phyloP scores from a whole-genome alignment of 2,113 vertebrate species.

The Oreotrochilus melanogaster region DNA sequence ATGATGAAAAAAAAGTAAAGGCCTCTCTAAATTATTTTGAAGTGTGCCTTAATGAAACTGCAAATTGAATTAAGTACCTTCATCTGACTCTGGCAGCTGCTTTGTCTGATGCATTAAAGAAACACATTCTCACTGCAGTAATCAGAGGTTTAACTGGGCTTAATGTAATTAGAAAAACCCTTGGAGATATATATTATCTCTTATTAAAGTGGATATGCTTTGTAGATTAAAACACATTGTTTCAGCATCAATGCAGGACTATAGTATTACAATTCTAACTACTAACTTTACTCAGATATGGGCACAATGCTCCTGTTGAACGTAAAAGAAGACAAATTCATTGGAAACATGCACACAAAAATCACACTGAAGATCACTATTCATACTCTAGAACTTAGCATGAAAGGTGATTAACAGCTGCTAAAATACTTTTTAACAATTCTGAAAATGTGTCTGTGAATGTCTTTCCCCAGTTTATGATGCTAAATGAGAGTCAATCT shows the following conservation, averaged over 20 bases:
- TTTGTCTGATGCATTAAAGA: slow-evolving; percentile 19
- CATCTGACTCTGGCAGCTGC: slow-evolving; percentile 6
- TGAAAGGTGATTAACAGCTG: not conserved
- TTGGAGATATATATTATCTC: slow-evolving; percentile 19
- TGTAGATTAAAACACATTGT: slow-evolving; percentile 21
- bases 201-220: slow-evolving; percentile 43
- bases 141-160: slow-evolving; percentile 39
- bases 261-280: not conserved
- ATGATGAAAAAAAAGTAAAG: not conserved
- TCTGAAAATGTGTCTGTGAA: not conserved
- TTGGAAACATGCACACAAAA: accelerated
- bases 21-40: slow-evolving; percentile 41
- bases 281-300: not conserved
- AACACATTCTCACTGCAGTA: slow-evolving; percentile 11
- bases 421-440: not conserved
- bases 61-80: slow-evolving; percentile 45
- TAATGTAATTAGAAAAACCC: slow-evolving; percentile 45
- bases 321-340: not conserved
- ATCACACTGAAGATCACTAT: not conserved
- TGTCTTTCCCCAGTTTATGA: accelerated
- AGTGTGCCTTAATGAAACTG: slow-evolving; percentile 29
- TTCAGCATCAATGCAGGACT: not conserved
- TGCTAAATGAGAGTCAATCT: not conserved
- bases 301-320: not conserved
- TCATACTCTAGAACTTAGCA: not conserved